A percentile compares a stretch with the other conserved stretches of the same genome.
These are phyloP conservation scores for Glossophaga mutica DNA, from an alignment of 2,797 vertebrate species.

Conservation along the genomic window DNA sequence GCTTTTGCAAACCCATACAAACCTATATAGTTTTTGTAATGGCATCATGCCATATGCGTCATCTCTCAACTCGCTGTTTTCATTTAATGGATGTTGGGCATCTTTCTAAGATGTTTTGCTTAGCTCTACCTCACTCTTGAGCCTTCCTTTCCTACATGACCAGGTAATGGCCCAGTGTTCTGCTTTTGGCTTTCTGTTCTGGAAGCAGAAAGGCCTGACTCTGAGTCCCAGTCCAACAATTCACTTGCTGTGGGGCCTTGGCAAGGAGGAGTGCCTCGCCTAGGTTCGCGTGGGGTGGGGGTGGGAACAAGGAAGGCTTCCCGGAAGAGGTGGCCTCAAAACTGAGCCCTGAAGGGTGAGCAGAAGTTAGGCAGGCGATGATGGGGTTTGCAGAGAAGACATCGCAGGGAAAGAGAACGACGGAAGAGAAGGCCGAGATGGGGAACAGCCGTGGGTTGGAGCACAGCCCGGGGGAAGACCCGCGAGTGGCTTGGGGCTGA, in stretches of 20 bases:
- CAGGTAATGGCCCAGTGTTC: background rate
- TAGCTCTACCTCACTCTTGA: background rate
- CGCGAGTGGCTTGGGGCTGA: rapidly evolving
- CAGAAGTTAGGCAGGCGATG: background rate
- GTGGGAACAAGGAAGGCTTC: background rate
- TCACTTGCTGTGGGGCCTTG: background rate
- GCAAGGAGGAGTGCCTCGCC: background rate
- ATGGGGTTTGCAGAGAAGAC: background rate
- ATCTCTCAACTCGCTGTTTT: background rate
- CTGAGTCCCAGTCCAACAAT: background rate
- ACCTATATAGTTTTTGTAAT: background rate
- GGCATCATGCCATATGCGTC: background rate
- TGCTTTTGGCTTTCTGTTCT: background rate
- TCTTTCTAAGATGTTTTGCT: background rate
- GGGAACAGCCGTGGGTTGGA: too few species aligned
- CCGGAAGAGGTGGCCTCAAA: background rate
- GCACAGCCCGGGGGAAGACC: background rate
- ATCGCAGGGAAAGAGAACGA: background rate
- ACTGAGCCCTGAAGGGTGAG: background rate
- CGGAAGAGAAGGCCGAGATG: background rate
- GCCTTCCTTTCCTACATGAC: background rate
- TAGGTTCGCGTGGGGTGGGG: too few species aligned
- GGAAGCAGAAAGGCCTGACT: background rate
- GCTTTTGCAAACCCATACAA: background rate
- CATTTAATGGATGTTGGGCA: background rate